phyloP scores from a whole-genome alignment of 2,797 vertebrate species.

The Triplophysa bombifrons region DNA sequence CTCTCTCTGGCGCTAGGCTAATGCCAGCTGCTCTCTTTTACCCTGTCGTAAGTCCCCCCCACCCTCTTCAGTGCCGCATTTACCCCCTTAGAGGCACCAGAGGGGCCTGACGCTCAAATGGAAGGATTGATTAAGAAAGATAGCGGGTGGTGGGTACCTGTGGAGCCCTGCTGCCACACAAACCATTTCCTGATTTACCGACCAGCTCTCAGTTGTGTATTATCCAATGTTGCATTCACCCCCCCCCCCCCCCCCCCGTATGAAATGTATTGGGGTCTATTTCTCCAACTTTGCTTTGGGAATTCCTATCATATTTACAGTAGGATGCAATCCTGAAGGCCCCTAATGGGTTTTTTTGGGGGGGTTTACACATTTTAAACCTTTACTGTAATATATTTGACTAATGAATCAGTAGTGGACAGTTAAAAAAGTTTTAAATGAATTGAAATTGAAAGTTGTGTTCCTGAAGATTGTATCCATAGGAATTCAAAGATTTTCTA shows the following conservation, averaged over 20 bases:
- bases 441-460: background rate
- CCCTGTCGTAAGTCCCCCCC: constrained; percentile 25
- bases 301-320: background rate
- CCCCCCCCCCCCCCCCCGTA: too few species aligned
- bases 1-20: constrained; percentile 28
- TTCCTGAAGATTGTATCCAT: background rate
- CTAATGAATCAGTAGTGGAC: background rate
- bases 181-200: constrained; percentile 1
- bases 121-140: constrained; percentile 45
- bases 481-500: background rate
- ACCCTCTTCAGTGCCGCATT: constrained; percentile 11
- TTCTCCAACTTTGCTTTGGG: background rate
- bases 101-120: constrained; percentile 47
- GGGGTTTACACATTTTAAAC: background rate
- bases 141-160: constrained; percentile 45
- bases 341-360: too few species aligned
- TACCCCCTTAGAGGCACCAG: constrained; percentile 50
- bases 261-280: background rate
- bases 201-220: background rate
- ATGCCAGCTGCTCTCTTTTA: constrained; percentile 44
- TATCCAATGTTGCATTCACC: background rate
- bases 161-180: constrained; percentile 17
- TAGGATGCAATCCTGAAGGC: too few species aligned
- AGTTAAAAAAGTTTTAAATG: background rate
- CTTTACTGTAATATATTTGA: background rate